Percentiles rank a stretch among this genome's conserved stretches.
Evolutionary conservation across 2,113 vertebrate species (phyloP).

Genomic region (Isurus oxyrinchus): DNA sequence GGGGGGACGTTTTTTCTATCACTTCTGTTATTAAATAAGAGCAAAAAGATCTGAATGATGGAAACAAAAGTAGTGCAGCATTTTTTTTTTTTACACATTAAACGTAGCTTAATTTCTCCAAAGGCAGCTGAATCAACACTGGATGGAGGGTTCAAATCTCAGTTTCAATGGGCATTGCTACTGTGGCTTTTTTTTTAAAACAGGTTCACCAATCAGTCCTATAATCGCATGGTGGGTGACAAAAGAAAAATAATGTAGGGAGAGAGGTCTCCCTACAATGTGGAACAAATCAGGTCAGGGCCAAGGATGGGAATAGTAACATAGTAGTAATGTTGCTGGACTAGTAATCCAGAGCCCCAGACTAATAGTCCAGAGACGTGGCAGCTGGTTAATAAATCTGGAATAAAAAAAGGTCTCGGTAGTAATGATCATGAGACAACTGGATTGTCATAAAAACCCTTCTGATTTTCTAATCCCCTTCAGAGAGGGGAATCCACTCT

Average conservation of each 20-base stretch:
- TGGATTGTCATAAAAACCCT: too few relatives aligned
- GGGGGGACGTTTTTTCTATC: slow-evolving; percentile 82
- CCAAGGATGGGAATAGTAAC: not conserved
- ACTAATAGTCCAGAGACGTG: not conserved
- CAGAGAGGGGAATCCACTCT: too few relatives aligned
- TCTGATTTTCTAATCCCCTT: too few relatives aligned
- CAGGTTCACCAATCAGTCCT: too few relatives aligned
- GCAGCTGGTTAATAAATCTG: too few relatives aligned
- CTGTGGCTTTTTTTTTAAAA: too few relatives aligned
- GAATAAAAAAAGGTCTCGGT: too few relatives aligned
- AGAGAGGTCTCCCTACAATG: not conserved
- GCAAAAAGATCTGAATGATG: slow-evolving; percentile 39
- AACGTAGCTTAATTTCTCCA: not conserved
- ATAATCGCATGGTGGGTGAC: too few relatives aligned
- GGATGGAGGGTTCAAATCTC: not conserved
- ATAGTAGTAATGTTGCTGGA: not conserved
- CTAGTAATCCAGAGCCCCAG: not conserved
- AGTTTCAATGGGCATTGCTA: not conserved
- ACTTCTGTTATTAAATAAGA: slow-evolving; percentile 61
- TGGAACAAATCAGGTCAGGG: not conserved
- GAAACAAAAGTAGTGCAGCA: not conserved
- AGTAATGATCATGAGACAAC: too few relatives aligned
- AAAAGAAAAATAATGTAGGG: not conserved
- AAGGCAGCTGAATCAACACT: not conserved
- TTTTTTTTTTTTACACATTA: not conserved